Base-by-base conservation (phyloP, 37 sponge, comb jelly and placozoan genomes). In the Halisarca cf. caerulea region DNA sequence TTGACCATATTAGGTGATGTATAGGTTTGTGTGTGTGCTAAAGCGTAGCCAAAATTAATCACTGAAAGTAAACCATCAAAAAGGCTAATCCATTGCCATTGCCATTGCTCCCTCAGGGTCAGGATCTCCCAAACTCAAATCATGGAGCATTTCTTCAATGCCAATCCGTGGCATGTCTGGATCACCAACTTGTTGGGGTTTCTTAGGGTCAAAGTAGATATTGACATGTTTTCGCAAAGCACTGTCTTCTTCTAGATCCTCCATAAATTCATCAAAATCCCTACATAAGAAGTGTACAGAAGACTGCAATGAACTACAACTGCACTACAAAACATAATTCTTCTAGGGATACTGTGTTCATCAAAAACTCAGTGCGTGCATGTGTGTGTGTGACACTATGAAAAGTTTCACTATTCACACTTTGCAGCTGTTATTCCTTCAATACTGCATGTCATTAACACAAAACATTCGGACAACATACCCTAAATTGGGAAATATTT, bases 61-160 rank as follows among this genome's bases (percentile, higher is more conserved):
- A n/a, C n/a, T n/a, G n/a, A n/a, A n/a, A n/a, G n/a, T 55, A 55
- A 55, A 55, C 17, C 11, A 55, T 55, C 11, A 11, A 55, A 20
- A 34, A 21, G 33, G 33, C 36, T 37, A 74, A 6, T 74, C 44
- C 77, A 74, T 74, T 9, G 42, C 77, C 77, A 74, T 74, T 9
- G 42, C 77, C 44, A 40, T 39, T 1, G 24, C 77, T 2, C 3
- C 44, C 21, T 40, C 77, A 1, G 2, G n/a, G 17, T 3, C 6
- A 6, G 8, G 23, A 3, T 33, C 20, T 32, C 85, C 60, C 17
- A 92, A 66, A 21, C 80, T 73, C 82, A 98, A 45, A 4, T 91
- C 90, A 25, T 94, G 88, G 53, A 98, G 75, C 94, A 98, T 94
- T 79, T 98, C 98, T 66, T 95, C 98, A 21, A 98, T 41, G 4